Conservation (phyloP, 2,113 vertebrate species). For the Glaucomys volans region DNA sequence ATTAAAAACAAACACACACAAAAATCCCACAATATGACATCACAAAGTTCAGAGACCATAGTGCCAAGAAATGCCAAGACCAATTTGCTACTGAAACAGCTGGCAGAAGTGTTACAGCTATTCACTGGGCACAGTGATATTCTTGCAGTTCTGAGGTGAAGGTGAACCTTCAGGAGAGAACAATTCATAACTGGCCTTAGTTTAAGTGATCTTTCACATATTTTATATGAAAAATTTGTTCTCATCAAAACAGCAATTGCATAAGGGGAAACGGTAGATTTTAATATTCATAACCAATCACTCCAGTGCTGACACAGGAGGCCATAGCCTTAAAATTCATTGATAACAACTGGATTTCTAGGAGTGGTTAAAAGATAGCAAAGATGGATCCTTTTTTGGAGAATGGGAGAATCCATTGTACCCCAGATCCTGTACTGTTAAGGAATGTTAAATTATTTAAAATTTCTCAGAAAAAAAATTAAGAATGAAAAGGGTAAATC, state of each 20-base stretch:
- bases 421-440: background rate
- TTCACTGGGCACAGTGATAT: background rate
- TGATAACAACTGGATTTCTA: constrained; percentile 45
- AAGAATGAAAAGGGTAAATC: background rate
- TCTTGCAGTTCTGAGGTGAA: constrained; percentile 62
- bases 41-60: constrained; percentile 44
- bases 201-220: constrained; percentile 65
- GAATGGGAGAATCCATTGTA: background rate
- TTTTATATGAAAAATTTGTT: constrained; percentile 20
- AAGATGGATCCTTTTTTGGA: constrained; percentile 25
- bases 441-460: constrained; percentile 67
- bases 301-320: background rate
- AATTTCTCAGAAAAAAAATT: background rate
- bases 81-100: background rate
- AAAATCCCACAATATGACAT: constrained; percentile 36
- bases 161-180: constrained; percentile 66
- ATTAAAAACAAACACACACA: background rate
- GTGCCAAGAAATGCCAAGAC: constrained; percentile 64
- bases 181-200: constrained; percentile 63
- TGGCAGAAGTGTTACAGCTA: constrained; percentile 14
- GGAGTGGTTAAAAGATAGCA: constrained; percentile 10
- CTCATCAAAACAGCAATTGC: background rate
- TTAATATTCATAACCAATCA: background rate
- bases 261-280: background rate
- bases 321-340: background rate